Evolutionary conservation across 1,140 invertebrate species (phyloP), one percentile per base, ranked within the genome.

Genomic region (Episyrphus balteatus): DNA sequence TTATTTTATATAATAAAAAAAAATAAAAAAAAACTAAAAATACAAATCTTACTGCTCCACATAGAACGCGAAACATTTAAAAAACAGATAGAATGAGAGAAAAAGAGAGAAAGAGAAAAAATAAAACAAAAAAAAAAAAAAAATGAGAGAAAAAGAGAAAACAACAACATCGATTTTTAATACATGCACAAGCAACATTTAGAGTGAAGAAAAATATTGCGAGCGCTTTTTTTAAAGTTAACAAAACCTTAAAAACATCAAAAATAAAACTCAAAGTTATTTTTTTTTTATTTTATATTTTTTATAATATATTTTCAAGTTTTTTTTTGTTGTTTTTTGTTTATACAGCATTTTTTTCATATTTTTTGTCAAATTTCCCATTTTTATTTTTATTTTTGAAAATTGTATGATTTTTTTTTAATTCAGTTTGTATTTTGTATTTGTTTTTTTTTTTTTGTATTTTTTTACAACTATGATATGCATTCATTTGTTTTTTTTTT

Each of bases 391-490:
- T 48, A 48, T 55, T 54, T 53, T 75, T 78, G 74, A 78, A 79
- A 77, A 78, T 74, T 74, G 74, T 74, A 71, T 72, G 33, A 38
- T 39, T 48, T 32, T 47, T 44, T 26, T 44, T 44, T 5, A 18
- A 36, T 36, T 45, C 34, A 45, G 36, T 26, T 46, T 21, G 36
- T 38, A 36, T 46, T 21, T 36, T 36, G 8, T 14, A 31, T 44
- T 31, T 32, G 21, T 44, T 44, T 33, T 75, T 74, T 26, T 40
- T 44, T 42, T 21, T 47, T 50, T 50, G 19, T 26, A 40, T 73
- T 74, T 73, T 68, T 73, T 82, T 83, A 84, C 81, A 84, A 80
- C 81, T 83, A 84, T 84, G 81, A 84, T 84, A 84, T 84, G 81
- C 82, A 84, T 82, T 79, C 77, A 78, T 81, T 82, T 77, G 75